Evolutionary conservation across 1,140 invertebrate species (phyloP).

Genomic region (Bicyclus anynana): DNA sequence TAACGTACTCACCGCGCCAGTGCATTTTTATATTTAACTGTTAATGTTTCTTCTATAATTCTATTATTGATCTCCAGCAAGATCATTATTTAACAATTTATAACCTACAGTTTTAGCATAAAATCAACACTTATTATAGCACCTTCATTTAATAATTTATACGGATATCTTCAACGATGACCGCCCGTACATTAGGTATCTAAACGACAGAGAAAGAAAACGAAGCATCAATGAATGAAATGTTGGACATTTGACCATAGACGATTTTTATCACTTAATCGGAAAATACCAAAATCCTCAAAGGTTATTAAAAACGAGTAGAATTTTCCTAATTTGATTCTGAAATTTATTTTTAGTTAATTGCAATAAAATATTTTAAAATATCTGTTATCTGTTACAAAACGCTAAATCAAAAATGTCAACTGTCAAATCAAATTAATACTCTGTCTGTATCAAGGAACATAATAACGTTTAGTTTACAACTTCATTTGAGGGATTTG

Average conservation of each 20-base stretch:
- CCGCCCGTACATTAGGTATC: conserved; percentile 65
- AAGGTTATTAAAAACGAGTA: too few species aligned
- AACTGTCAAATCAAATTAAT: too few species aligned
- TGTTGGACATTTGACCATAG: conserved; percentile 54
- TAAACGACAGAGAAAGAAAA: conserved; percentile 66
- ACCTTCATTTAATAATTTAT: conserved; percentile 75
- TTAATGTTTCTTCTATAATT: conserved; percentile 97
- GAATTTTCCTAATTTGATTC: too few species aligned
- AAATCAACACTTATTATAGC: conserved; percentile 75
- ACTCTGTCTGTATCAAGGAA: too few species aligned
- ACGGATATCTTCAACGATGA: conserved; percentile 67
- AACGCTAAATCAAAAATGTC: too few species aligned
- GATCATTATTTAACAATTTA: conserved; percentile 90
- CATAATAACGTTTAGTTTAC: too few species aligned
- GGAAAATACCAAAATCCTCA: too few species aligned
- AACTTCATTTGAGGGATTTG: too few species aligned
- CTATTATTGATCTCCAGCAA: conserved; percentile 99
- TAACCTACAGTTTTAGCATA: conserved; percentile 75
- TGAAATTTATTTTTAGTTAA: too few species aligned
- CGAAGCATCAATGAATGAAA: conserved; percentile 65
- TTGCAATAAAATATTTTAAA: too few species aligned
- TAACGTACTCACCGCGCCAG: conserved; percentile 91
- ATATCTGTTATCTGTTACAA: too few species aligned
- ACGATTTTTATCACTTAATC: not conserved
- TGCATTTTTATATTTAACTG: conserved; percentile 96